Evolutionary conservation across 1,140 invertebrate species (phyloP).

Genomic region (Aphaenogaster ashmeadi): DNA sequence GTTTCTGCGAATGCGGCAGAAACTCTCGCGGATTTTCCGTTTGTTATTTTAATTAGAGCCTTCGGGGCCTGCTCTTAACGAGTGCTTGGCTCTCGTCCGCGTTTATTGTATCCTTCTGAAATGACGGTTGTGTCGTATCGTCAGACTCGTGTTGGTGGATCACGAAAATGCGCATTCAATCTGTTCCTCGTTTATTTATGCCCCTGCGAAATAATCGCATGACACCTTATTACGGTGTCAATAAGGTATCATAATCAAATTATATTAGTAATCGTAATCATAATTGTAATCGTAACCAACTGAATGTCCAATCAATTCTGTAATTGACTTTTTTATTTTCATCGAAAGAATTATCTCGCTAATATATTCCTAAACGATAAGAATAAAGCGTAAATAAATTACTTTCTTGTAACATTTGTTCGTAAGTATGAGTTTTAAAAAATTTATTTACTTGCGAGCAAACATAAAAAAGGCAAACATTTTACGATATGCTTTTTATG

Average conservation of each 20-base stretch:
- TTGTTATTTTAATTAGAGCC: conserved; percentile 80
- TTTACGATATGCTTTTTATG: not conserved
- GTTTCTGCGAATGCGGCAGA: conserved; percentile 68
- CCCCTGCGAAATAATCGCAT: conserved; percentile 18
- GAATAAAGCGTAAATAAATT: not conserved
- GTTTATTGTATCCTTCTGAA: conserved; percentile 66
- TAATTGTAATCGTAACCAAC: not conserved
- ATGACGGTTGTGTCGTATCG: conserved; percentile 63
- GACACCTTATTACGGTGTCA: conserved; percentile 8
- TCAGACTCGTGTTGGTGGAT: conserved; percentile 46
- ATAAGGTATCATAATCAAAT: conserved; percentile 14
- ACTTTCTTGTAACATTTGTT: not conserved
- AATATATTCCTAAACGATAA: not conserved
- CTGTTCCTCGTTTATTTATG: conserved; percentile 49
- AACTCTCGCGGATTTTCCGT: conserved; percentile 77
- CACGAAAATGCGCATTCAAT: conserved; percentile 39
- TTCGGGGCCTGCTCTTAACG: conserved; percentile 76
- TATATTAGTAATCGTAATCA: not conserved
- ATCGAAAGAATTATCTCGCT: not conserved
- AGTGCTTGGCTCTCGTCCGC: conserved; percentile 67
- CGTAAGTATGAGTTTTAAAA: not conserved
- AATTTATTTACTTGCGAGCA: not conserved
- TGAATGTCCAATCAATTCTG: not conserved
- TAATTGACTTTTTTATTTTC: not conserved
- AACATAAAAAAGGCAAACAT: not conserved